Base-by-base conservation (phyloP, 1,140 invertebrate genomes). In the Hyles vespertilio region DNA sequence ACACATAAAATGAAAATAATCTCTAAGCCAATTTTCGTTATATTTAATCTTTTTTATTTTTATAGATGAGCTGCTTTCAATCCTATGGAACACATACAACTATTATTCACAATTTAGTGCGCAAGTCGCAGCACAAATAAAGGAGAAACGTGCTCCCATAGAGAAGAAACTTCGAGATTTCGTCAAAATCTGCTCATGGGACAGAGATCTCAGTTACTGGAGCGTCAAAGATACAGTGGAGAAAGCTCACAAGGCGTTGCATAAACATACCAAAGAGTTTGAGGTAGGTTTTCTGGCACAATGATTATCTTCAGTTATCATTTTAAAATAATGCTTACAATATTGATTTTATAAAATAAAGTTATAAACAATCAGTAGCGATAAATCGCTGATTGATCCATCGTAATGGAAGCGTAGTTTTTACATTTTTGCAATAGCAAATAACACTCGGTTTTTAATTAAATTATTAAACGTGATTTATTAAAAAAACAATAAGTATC, bases 171-270 rank as follows among this genome's bases (percentile, higher is more conserved):
- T 99, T 1, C 95, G 95, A 63, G 96, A 98, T 62, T 98, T 97
- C 81, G 95, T 99, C 0, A 98, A 99, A 81, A 98, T 99, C 48
- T 95, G 94, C n/a, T 91, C 96, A 40, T 99, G 98, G 95, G 98
- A 96, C 77, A 90, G 92, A 65, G 98, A 99, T 75, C 93, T 98
- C 1, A 98, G 95, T 76, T 98, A 98, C 79, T 98, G 96, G 93
- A 93, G 96, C n/a, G 92, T 99, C 6, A 97, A 96, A 67, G 93
- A 95, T 66, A 94, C 95, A 3, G 93, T 98, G 3, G 93, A 95
- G 32, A 98, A 96, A 82, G 95, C 96, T 1, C 97, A 98, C 76
- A 93, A 94, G 64, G 96, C 94, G 32, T 80, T 99, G 2, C 94
- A 95, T 69, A 98, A 97, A 82, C 94, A 94, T 68, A 93, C 97